Conservation (phyloP, 1,140 invertebrate species). For the Pseudobourletiella spinata region DNA sequence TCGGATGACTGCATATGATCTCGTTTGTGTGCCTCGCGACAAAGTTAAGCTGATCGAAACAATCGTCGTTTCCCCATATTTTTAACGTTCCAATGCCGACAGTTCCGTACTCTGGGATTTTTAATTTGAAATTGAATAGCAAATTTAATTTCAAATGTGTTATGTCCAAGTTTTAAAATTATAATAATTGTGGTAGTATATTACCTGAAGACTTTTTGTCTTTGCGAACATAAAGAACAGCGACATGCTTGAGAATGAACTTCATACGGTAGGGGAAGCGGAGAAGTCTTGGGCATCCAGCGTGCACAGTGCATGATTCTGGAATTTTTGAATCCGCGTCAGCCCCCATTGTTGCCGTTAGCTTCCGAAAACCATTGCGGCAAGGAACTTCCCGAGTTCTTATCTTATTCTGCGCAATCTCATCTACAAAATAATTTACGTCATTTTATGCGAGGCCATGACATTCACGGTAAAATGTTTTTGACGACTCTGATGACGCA, state of each 20-base stretch:
- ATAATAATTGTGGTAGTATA: no score
- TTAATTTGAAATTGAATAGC: not conserved
- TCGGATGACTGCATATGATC: constrained; percentile 2
- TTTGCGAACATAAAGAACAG: not conserved
- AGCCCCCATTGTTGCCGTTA: not conserved
- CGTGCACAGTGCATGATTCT: no score
- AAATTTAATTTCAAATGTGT: not conserved
- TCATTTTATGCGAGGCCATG: no score
- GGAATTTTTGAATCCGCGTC: not conserved
- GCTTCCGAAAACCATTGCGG: no score
- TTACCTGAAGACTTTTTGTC: not conserved
- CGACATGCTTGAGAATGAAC: not conserved
- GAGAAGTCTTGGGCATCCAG: not conserved
- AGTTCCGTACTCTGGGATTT: constrained; percentile 1
- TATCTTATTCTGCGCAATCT: no score
- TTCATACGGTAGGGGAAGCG: constrained; percentile 1
- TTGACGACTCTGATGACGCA: no score
- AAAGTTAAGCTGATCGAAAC: not conserved
- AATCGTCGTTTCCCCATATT: constrained; percentile 10
- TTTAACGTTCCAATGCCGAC: not conserved
- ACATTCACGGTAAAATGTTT: no score
- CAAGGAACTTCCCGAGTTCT: no score
- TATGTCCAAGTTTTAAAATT: not conserved
- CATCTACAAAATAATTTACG: no score
- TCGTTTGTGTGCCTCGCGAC: not conserved